A percentile compares a stretch with the other conserved stretches of the same genome.
phyloP scores from a whole-genome alignment of 2,888 invertebrate genomes.

The Drosophila helvetica region DNA sequence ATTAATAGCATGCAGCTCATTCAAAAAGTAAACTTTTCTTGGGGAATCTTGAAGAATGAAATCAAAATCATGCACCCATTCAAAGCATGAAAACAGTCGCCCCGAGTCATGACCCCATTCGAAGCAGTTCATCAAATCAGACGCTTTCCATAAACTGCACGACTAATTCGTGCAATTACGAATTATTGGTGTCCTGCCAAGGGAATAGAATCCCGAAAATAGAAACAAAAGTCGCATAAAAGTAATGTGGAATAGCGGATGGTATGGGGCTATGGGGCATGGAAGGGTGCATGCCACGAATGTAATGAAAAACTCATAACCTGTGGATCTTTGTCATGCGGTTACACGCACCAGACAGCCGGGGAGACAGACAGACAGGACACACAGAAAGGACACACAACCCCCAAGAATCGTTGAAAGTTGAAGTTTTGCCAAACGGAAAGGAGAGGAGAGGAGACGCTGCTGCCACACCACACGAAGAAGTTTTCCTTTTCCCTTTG shows the following conservation, averaged over 20 bases:
- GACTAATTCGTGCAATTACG: conserved; percentile 48
- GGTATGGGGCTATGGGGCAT: background rate
- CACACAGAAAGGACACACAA: conserved; percentile 53
- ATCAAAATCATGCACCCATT: too few relatives aligned
- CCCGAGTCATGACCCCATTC: too few relatives aligned
- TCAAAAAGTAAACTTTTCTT: too few relatives aligned
- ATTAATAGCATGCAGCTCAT: too few relatives aligned
- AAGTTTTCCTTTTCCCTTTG: conserved; percentile 42
- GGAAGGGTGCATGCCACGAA: conserved; percentile 49
- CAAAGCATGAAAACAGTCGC: too few relatives aligned
- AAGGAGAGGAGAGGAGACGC: background rate
- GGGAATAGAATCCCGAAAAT: conserved; percentile 29
- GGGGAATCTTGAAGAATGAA: too few relatives aligned
- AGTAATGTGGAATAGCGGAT: conserved; percentile 20
- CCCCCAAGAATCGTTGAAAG: conserved; percentile 35
- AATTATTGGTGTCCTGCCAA: conserved; percentile 66
- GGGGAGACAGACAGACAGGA: conserved; percentile 2
- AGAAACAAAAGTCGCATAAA: conserved; percentile 55
- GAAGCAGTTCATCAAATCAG: conserved; percentile 23
- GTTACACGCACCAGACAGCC: conserved; percentile 64
- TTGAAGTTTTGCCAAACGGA: conserved; percentile 60
- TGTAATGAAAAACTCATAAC: conserved; percentile 74
- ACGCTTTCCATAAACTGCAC: conserved; percentile 30
- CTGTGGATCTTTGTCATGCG: conserved; percentile 76
- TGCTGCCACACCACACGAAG: conserved; percentile 10